These are phyloP conservation scores for Chironomus striatipennis DNA, from an alignment of 1,140 invertebrate genomes.

Conservation along the genomic window DNA sequence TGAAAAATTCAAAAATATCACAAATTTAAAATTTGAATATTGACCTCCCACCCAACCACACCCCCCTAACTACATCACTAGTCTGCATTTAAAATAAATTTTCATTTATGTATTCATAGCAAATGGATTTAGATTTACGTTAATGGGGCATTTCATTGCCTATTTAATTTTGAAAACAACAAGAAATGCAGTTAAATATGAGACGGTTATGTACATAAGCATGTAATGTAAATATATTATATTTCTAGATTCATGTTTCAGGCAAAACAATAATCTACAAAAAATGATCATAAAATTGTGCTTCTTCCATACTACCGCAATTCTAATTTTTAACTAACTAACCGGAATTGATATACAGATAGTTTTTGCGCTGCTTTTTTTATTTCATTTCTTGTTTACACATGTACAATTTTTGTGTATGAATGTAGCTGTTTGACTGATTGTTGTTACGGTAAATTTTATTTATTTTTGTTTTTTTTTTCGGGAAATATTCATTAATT, in stretches of 20 bases:
- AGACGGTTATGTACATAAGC: not conserved
- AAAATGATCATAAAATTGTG: no score
- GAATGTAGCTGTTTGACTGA: not conserved
- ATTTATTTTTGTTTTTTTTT: not conserved
- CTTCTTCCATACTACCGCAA: not conserved
- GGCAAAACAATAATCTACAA: not conserved
- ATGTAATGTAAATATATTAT: not conserved
- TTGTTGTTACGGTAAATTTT: not conserved
- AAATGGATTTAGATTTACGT: no score
- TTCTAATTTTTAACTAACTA: not conserved
- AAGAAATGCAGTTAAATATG: not conserved
- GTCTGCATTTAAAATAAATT: no score
- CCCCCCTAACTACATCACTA: no score
- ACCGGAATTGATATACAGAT: slow-evolving; percentile 2
- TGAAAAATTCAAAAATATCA: no score
- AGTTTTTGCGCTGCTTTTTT: not conserved
- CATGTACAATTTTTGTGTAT: not conserved
- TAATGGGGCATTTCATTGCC: no score
- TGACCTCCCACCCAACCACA: no score
- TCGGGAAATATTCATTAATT: not conserved
- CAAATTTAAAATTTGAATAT: no score
- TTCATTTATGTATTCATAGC: no score
- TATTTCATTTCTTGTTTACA: no score
- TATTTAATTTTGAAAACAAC: no score
- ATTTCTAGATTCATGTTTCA: slow-evolving; percentile 7